phyloP scores from a whole-genome alignment of 2,888 invertebrate genomes.

The Andricus quercusramuli region DNA sequence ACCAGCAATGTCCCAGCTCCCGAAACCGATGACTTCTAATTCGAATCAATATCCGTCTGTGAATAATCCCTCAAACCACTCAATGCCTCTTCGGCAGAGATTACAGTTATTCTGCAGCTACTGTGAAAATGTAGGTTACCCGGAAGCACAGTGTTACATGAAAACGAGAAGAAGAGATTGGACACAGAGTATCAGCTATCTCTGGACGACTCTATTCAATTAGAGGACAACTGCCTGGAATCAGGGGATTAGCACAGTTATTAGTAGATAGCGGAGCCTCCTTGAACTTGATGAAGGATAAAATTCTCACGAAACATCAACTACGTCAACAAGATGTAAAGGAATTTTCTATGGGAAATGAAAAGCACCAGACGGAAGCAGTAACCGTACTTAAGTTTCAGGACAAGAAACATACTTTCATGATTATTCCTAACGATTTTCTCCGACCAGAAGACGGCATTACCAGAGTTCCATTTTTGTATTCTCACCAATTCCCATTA shows the following conservation, averaged over 20 bases:
- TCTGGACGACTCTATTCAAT: not conserved
- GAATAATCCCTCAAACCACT: not conserved
- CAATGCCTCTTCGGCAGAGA: not conserved
- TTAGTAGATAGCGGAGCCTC: constrained; percentile 1
- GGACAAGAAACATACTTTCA: too few relatives aligned
- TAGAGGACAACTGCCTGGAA: too few relatives aligned
- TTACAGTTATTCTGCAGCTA: not conserved
- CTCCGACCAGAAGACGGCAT: too few relatives aligned
- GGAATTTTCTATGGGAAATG: not conserved
- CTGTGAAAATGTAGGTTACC: not conserved
- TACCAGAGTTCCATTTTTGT: not conserved
- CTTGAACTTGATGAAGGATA: not conserved
- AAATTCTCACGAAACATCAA: not conserved
- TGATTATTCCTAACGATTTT: too few relatives aligned
- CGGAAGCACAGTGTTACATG: not conserved
- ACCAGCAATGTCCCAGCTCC: too few relatives aligned
- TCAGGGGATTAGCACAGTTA: too few relatives aligned
- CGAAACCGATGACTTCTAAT: not conserved
- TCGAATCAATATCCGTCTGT: not conserved
- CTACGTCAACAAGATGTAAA: not conserved
- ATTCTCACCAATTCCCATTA: not conserved
- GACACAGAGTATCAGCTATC: not conserved
- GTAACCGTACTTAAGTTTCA: too few relatives aligned
- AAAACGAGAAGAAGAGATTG: not conserved
- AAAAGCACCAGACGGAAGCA: not conserved